phyloP scores from a whole-genome alignment of 1,140 invertebrate genomes.

The Conus betulinus region DNA sequence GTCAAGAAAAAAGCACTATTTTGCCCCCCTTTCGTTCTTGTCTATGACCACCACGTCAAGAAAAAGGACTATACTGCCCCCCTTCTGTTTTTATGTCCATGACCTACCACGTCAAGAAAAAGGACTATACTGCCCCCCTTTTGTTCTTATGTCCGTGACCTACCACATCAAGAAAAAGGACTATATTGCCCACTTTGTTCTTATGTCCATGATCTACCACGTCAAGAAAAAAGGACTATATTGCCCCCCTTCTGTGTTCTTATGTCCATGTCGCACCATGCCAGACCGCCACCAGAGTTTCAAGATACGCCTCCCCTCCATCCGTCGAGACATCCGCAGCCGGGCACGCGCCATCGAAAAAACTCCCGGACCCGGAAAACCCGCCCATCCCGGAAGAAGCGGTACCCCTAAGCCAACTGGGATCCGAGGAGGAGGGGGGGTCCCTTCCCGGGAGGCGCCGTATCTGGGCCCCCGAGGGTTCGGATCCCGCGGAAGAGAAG shows the following conservation, averaged over 20 bases:
- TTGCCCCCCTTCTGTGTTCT: slow-evolving; percentile 27
- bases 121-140: neutral
- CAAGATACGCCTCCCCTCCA: slow-evolving; percentile 71
- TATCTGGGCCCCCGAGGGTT: neutral
- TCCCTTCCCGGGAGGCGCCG: neutral
- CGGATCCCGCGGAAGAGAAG: slow-evolving; percentile 15
- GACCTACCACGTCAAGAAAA: neutral
- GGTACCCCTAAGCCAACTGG: slow-evolving; percentile 65
- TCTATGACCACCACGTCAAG: too few relatives aligned
- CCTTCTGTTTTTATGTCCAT: too few relatives aligned
- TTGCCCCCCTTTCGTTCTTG: too few relatives aligned
- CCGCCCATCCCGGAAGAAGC: slow-evolving; percentile 64
- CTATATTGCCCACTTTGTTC: neutral
- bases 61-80: too few relatives aligned
- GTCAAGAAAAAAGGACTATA: neutral
- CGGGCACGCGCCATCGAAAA: slow-evolving; percentile 52
- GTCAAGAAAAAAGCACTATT: too few relatives aligned
- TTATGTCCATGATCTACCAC: neutral
- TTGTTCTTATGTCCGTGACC: too few relatives aligned
- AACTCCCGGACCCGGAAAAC: slow-evolving; percentile 61
- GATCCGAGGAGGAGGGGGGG: slow-evolving; percentile 17
- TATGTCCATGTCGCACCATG: slow-evolving; percentile 38
- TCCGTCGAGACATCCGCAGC: slow-evolving; percentile 64
- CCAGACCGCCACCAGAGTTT: slow-evolving; percentile 73
- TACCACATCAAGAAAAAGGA: too few relatives aligned